A percentile compares a stretch with the other conserved stretches of the same genome.
These are phyloP conservation scores for Muscidifurax raptorellus DNA, from an alignment of 1,140 invertebrate species.

Conservation along the genomic window DNA sequence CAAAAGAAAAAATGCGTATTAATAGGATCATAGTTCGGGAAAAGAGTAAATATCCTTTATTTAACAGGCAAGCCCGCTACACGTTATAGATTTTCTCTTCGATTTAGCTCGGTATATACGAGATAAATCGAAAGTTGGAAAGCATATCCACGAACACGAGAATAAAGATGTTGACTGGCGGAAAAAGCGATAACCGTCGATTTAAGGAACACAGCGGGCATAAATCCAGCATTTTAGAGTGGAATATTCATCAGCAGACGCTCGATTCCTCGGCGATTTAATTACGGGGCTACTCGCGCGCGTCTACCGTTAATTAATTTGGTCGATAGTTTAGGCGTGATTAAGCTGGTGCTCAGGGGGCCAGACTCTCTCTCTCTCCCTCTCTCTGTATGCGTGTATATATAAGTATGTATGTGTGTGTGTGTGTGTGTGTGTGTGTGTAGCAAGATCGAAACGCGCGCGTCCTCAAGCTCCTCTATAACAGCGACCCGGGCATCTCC, in stretches of 20 bases:
- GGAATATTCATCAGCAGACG: slow-evolving; percentile 67
- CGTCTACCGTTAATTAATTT: slow-evolving; percentile 68
- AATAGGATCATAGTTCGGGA: too few species aligned
- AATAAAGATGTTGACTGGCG: neutral
- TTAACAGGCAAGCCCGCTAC: too few species aligned
- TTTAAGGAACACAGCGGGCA: slow-evolving; percentile 22
- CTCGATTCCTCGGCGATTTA: slow-evolving; percentile 66
- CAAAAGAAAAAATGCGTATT: too few species aligned
- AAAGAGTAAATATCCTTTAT: too few species aligned
- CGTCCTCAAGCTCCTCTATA: slow-evolving; percentile 5
- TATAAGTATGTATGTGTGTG: too few species aligned
- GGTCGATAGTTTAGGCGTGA: slow-evolving; percentile 63
- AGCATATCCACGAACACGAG: neutral
- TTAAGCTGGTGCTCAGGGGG: slow-evolving; percentile 56
- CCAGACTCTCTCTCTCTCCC: neutral
- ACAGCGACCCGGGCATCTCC: neutral
- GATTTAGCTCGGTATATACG: too few species aligned
- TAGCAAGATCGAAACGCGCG: slow-evolving; percentile 32
- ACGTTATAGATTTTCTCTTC: too few species aligned
- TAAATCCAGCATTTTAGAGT: slow-evolving; percentile 29
- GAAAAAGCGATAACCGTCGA: neutral
- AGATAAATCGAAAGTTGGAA: neutral
- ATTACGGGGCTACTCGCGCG: slow-evolving; percentile 61
- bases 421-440: neutral
- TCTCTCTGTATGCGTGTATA: neutral